phyloP scores from a whole-genome alignment of 2,797 vertebrate species.

The Leptoclinus maculatus region DNA sequence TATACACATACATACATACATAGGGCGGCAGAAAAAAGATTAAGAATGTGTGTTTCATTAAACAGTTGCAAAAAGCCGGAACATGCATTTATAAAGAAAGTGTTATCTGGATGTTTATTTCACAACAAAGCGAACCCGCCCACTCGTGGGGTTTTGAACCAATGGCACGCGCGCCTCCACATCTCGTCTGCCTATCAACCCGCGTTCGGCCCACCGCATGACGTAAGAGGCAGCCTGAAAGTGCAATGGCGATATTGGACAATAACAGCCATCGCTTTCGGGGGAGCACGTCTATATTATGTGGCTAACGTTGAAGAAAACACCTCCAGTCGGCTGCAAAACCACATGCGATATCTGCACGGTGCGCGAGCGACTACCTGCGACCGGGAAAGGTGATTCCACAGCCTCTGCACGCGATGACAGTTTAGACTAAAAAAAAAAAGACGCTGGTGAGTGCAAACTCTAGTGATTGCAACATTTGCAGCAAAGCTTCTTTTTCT shows the following conservation, averaged over 20 bases:
- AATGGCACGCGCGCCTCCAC: slow-evolving; percentile 52
- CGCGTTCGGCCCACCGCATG: slow-evolving; percentile 61
- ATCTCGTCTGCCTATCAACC: slow-evolving; percentile 74
- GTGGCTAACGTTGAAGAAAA: slow-evolving; percentile 66
- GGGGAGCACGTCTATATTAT: slow-evolving; percentile 74
- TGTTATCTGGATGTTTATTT: slow-evolving; percentile 26
- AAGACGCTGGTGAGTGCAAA: slow-evolving; percentile 71
- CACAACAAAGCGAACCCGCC: slow-evolving; percentile 41
- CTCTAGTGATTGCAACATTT: slow-evolving; percentile 1
- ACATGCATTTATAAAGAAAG: not conserved
- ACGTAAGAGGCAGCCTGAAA: slow-evolving; percentile 81
- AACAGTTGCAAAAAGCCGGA: not conserved
- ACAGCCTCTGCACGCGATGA: slow-evolving; percentile 66
- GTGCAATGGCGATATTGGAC: slow-evolving; percentile 86
- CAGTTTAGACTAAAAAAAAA: slow-evolving; percentile 64
- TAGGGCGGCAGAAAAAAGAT: not conserved
- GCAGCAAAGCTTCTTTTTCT: not conserved
- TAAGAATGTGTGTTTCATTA: not conserved
- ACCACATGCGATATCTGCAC: slow-evolving; percentile 40
- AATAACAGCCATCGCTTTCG: slow-evolving; percentile 79
- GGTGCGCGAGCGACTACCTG: slow-evolving; percentile 51
- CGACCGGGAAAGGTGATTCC: slow-evolving; percentile 51
- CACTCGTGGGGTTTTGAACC: slow-evolving; percentile 44
- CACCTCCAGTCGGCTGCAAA: slow-evolving; percentile 52
- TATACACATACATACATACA: not conserved